These are phyloP conservation scores for Phytoseiulus persimilis DNA, from an alignment of 2,888 invertebrate genomes.

Conservation along the genomic window DNA sequence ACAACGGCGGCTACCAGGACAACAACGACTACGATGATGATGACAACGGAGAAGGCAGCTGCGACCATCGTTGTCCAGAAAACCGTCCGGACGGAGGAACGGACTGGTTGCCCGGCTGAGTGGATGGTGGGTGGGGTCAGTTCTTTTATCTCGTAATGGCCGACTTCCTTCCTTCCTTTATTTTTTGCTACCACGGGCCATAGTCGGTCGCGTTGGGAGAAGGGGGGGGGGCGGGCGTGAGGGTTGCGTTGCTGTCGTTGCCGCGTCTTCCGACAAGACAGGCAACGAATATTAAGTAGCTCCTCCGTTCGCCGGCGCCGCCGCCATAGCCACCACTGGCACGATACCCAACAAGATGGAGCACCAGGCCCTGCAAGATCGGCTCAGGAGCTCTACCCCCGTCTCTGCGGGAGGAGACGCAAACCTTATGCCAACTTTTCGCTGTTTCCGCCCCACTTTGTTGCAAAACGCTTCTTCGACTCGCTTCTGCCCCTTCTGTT, in stretches of 20 bases:
- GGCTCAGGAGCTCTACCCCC: neutral
- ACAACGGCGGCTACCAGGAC: neutral
- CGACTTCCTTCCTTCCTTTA: slow-evolving; percentile 26
- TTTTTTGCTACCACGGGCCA: neutral
- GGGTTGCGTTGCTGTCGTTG: neutral
- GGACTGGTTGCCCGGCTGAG: neutral
- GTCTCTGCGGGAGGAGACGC: neutral
- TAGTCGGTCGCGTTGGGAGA: neutral
- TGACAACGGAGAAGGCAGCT: neutral
- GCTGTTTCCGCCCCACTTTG: neutral
- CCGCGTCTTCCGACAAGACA: neutral
- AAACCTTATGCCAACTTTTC: neutral
- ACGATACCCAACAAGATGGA: neutral
- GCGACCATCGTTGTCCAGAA: neutral
- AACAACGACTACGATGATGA: neutral
- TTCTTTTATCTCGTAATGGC: slow-evolving; percentile 38
- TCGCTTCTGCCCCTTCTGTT: neutral
- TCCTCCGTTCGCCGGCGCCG: neutral
- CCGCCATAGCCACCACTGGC: neutral
- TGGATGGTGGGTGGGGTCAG: neutral
- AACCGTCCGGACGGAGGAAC: neutral
- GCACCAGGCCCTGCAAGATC: neutral
- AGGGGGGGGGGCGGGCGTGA: neutral
- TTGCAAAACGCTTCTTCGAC: neutral
- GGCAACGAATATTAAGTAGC: slow-evolving; percentile 5